Percentiles rank a stretch among this genome's conserved stretches.
phyloP scores from a whole-genome alignment of 2,113 vertebrate genomes.

The Centropus bengalensis region DNA sequence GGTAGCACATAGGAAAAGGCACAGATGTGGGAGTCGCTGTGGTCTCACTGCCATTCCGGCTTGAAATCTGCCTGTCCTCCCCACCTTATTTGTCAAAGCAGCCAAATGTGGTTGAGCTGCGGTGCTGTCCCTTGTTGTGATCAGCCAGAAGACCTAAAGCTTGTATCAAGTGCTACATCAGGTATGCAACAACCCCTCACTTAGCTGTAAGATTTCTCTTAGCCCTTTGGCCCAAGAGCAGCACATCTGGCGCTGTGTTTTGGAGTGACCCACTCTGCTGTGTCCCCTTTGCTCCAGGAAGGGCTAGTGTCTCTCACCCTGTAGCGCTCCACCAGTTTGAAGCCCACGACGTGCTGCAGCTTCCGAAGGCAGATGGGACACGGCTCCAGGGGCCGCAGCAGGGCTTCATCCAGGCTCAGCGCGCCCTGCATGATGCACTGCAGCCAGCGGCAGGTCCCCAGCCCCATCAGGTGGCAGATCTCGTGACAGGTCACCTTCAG shows the following conservation, averaged over 20 bases:
- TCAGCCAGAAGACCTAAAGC: not conserved
- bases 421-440: constrained; percentile 79
- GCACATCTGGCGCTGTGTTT: accelerated
- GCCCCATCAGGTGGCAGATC: constrained; percentile 78
- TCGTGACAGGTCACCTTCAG: constrained; percentile 73
- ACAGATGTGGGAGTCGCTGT: accelerated
- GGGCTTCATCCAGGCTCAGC: constrained; percentile 72
- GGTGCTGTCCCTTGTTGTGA: not conserved
- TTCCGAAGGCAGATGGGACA: constrained; percentile 80
- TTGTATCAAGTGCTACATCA: not conserved
- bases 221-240: not conserved
- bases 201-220: not conserved
- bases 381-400: constrained; percentile 73
- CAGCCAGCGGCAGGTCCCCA: constrained; percentile 80
- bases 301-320: constrained; percentile 49
- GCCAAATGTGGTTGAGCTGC: not conserved
- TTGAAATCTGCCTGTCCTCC: not conserved
- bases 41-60: not conserved
- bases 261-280: not conserved
- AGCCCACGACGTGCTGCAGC: constrained; percentile 77
- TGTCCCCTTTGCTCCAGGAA: not conserved
- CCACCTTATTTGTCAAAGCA: accelerated
- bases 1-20: not conserved
- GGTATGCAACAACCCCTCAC: accelerated
- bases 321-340: constrained; percentile 79